Percentiles rank a stretch among this genome's conserved stretches.
Conservation (phyloP, 2,113 vertebrate species). For the Phainopepla nitens region DNA sequence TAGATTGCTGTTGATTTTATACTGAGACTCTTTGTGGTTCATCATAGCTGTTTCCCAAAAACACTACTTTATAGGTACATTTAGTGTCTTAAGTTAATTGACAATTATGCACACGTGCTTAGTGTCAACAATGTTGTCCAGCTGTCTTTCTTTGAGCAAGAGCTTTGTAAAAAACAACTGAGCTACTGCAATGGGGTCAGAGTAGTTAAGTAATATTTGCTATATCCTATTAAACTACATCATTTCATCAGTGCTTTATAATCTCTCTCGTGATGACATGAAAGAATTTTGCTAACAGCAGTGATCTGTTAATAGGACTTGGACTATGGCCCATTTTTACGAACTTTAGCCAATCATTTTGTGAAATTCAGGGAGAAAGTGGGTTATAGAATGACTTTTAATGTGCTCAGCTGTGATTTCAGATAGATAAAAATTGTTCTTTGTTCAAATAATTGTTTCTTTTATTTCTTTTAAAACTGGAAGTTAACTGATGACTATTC, state of each 20-base stretch:
- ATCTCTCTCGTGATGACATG: background rate
- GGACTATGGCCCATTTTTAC: background rate
- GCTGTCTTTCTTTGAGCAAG: background rate
- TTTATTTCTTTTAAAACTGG: background rate
- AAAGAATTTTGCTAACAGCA: background rate
- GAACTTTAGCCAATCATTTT: background rate
- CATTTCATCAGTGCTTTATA: background rate
- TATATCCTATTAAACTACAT: conserved; percentile 3
- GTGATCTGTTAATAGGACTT: background rate
- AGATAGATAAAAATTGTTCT: background rate
- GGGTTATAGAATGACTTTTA: background rate
- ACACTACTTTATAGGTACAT: background rate
- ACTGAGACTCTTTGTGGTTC: background rate
- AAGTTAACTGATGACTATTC: background rate
- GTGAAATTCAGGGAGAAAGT: background rate
- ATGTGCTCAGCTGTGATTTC: background rate
- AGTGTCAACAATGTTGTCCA: background rate
- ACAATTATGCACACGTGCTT: background rate
- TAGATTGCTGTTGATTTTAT: background rate
- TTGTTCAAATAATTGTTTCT: background rate
- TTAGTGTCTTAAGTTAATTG: background rate
- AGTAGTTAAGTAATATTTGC: background rate
- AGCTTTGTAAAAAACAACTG: background rate
- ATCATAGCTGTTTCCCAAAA: background rate
- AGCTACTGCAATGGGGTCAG: background rate